These are phyloP conservation scores for Dinothrombium tinctorium DNA, from an alignment of 1,140 invertebrate genomes.

Conservation along the genomic window DNA sequence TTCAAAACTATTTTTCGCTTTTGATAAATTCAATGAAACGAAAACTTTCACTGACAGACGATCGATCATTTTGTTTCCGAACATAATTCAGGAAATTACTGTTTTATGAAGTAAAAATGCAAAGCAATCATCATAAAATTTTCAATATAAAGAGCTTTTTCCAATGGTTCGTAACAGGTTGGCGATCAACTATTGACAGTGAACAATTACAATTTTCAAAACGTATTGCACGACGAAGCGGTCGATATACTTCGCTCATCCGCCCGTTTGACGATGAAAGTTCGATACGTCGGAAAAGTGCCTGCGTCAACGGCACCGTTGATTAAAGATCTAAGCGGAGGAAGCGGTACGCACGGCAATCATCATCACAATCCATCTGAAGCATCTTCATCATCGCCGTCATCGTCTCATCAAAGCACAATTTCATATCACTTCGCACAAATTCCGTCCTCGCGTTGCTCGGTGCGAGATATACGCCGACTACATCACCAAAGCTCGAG, in stretches of 20 bases:
- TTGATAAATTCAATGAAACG: too few relatives aligned
- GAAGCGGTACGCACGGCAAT: too few relatives aligned
- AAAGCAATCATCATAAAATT: too few relatives aligned
- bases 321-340: too few relatives aligned
- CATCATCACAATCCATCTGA: conserved; percentile 1
- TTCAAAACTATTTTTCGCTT: too few relatives aligned
- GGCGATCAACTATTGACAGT: conserved; percentile 84
- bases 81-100: too few relatives aligned
- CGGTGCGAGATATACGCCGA: not conserved
- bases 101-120: too few relatives aligned
- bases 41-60: too few relatives aligned
- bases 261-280: conserved; percentile 57
- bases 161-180: conserved; percentile 28
- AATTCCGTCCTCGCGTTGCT: conserved; percentile 8
- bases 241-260: conserved; percentile 61
- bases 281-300: conserved; percentile 68
- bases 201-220: conserved; percentile 67
- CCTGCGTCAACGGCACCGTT: conserved; percentile 62
- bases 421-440: not conserved
- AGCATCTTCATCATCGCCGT: conserved; percentile 5
- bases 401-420: not conserved
- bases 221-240: conserved; percentile 75
- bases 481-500: not conserved
- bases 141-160: too few relatives aligned
- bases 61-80: too few relatives aligned